These are phyloP conservation scores for Salpingus planirostris DNA, from an alignment of 2,888 invertebrate genomes.

Conservation along the genomic window DNA sequence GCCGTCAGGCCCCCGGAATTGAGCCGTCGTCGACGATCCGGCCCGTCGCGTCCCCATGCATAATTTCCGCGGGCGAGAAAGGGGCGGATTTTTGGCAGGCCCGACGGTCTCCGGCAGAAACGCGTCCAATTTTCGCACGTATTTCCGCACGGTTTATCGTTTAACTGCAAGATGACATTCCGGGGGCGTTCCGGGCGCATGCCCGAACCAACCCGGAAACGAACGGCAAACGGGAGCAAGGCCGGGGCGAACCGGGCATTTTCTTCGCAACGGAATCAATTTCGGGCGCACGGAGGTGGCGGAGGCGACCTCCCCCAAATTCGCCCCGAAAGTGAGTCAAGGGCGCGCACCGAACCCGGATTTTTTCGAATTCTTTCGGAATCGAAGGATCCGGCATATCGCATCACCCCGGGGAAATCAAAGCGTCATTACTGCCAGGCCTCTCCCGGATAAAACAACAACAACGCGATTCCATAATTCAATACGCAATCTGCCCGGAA, in stretches of 20 bases:
- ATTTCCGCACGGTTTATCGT: constrained; percentile 29
- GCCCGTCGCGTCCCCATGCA: no score
- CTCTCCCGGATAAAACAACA: no score
- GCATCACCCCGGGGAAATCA: constrained; percentile 21
- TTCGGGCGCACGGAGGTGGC: constrained; percentile 6
- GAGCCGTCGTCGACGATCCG: no score
- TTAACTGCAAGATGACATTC: constrained; percentile 34
- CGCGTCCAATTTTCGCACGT: constrained; percentile 23
- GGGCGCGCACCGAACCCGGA: no score
- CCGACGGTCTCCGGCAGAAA: no score
- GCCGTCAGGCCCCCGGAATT: no score
- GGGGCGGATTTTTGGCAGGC: no score
- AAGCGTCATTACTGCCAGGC: constrained; percentile 20
- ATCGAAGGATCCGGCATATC: no score
- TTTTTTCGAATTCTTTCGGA: no score
- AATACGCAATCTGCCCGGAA: no score
- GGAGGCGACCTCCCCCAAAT: background rate
- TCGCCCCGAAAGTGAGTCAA: constrained; percentile 7
- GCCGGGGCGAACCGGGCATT: constrained; percentile 24
- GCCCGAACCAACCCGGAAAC: constrained; percentile 30
- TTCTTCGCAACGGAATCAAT: constrained; percentile 13
- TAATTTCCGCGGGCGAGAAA: no score
- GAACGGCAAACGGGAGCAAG: constrained; percentile 26
- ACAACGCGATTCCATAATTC: no score
- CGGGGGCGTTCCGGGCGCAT: constrained; percentile 25